phyloP scores from a whole-genome alignment of 2,797 vertebrate species.

The Sebastes diaconus region DNA sequence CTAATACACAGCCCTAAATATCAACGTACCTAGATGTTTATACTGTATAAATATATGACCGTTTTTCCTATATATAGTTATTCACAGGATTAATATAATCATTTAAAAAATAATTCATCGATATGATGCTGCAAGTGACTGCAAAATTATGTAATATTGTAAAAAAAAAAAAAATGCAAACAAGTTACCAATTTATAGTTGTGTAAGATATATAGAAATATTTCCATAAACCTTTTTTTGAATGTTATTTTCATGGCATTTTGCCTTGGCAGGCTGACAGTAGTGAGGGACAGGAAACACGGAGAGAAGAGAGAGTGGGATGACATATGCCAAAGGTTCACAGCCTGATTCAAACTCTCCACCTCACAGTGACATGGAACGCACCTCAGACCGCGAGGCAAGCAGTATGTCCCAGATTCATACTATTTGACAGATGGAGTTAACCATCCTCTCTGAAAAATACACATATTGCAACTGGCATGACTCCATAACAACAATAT shows the following conservation, averaged over 20 bases:
- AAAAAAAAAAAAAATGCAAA: background rate
- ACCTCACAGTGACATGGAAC: conserved; percentile 33
- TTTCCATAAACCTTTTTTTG: background rate
- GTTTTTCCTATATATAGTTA: background rate
- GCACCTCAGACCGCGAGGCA: conserved; percentile 20
- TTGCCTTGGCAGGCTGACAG: conserved; percentile 3
- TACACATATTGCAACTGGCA: conserved; percentile 47
- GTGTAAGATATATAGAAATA: background rate
- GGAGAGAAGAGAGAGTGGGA: background rate
- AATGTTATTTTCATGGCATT: background rate
- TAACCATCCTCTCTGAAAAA: conserved; percentile 41
- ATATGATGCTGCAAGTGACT: background rate
- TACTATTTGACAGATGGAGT: conserved; percentile 62
- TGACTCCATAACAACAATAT: conserved; percentile 30
- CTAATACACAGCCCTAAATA: too few relatives aligned
- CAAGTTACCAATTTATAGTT: background rate
- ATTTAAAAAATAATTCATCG: background rate
- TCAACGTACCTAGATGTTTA: background rate
- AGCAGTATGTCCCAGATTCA: conserved; percentile 47
- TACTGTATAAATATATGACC: background rate
- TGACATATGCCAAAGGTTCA: conserved; percentile 30
- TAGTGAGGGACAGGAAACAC: background rate
- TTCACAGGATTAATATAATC: background rate
- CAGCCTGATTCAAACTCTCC: conserved; percentile 30
- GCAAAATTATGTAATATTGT: background rate